Evolutionary conservation across 2,888 invertebrate species (phyloP).

Genomic region (Andrena hattorfiana): DNA sequence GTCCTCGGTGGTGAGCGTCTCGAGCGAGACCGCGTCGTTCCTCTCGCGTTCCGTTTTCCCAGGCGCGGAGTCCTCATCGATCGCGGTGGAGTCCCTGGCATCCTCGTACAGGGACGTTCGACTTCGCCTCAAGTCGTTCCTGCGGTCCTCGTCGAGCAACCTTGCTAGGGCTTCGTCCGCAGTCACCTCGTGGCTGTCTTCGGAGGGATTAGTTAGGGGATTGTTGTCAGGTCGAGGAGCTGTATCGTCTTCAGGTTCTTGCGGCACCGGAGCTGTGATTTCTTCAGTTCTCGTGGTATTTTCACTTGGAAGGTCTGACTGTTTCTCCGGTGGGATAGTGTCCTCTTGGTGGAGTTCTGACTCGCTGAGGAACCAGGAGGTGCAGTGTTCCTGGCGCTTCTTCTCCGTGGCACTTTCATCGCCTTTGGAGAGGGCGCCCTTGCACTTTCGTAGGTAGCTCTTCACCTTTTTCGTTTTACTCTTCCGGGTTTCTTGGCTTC

Average conservation of each 20-base stretch:
- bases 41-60: constrained; percentile 19
- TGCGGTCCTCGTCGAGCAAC: constrained; percentile 51
- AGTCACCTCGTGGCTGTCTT: background rate
- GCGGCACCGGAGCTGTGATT: background rate
- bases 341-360: constrained; percentile 59
- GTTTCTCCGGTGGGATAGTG: constrained; percentile 49
- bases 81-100: constrained; percentile 65
- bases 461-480: constrained; percentile 87
- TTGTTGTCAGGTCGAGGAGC: background rate
- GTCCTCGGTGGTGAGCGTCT: constrained; percentile 67
- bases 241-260: constrained; percentile 32
- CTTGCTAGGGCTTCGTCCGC: constrained; percentile 48
- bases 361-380: constrained; percentile 79
- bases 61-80: constrained; percentile 22
- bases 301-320: constrained; percentile 47
- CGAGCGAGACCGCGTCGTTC: constrained; percentile 62
- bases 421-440: constrained; percentile 84
- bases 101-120: constrained; percentile 76
- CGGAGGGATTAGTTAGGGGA: background rate
- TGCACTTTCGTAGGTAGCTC: constrained; percentile 86
- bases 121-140: constrained; percentile 61
- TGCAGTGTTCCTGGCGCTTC: constrained; percentile 74
- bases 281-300: constrained; percentile 52
- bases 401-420: constrained; percentile 77
- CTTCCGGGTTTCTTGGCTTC: constrained; percentile 85